Evolutionary conservation across 2,888 invertebrate genomes (phyloP).

Genomic region (Scotopteryx bipunctaria): DNA sequence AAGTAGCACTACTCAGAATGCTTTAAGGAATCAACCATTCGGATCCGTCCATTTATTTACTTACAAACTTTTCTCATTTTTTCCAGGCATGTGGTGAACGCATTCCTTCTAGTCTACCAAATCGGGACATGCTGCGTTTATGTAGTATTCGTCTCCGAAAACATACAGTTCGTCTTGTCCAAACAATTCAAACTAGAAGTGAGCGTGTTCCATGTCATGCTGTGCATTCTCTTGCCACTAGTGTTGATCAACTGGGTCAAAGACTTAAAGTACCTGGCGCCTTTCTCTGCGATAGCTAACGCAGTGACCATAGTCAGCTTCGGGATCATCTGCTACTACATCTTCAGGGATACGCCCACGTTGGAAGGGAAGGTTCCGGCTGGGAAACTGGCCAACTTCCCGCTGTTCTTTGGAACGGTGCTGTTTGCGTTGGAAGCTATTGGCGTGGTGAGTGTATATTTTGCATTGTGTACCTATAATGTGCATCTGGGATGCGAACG

Average conservation of each 20-base stretch:
- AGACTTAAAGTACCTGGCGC: constrained; percentile 93
- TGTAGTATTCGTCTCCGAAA: constrained; percentile 95
- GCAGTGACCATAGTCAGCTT: constrained; percentile 92
- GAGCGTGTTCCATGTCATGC: constrained; percentile 86
- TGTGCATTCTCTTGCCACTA: constrained; percentile 88
- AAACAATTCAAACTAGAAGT: constrained; percentile 77
- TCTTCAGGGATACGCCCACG: constrained; percentile 88
- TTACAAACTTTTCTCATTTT: too few relatives aligned
- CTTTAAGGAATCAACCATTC: too few relatives aligned
- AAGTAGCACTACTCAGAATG: too few relatives aligned
- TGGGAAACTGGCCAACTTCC: constrained; percentile 87
- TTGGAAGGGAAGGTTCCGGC: constrained; percentile 85
- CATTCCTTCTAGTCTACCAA: constrained; percentile 93
- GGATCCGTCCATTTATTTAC: too few relatives aligned
- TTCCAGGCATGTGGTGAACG: constrained; percentile 87
- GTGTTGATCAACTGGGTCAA: constrained; percentile 92
- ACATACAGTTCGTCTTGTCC: constrained; percentile 87
- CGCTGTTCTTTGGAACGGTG: constrained; percentile 97
- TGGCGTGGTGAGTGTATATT: constrained; percentile 87
- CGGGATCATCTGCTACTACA: constrained; percentile 92
- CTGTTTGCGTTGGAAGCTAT: constrained; percentile 98
- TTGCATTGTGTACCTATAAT: too few relatives aligned
- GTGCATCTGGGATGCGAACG: too few relatives aligned
- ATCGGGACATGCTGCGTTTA: constrained; percentile 98
- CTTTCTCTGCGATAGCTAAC: constrained; percentile 95